Evolutionary conservation across 2,113 vertebrate genomes (phyloP), one percentile per base, ranked within the genome.

Genomic region (Ophiodon elongatus): DNA sequence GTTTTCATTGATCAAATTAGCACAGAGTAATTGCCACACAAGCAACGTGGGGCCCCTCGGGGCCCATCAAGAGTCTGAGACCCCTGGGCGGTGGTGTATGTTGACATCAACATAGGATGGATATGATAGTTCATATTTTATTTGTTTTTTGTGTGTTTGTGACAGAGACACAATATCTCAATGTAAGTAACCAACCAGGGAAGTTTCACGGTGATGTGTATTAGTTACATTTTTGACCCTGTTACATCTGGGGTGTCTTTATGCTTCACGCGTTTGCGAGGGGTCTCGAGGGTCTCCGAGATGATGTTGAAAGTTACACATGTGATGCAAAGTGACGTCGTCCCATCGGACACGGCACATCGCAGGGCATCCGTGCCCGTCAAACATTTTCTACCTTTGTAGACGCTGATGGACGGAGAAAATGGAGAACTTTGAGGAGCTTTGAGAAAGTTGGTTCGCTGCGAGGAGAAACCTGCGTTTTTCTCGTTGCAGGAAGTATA

Each of bases 1-100:
- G n/a, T 68, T 63, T 73, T 66, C 54, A 66, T 73, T 43, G 6
- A 54, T 80, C 27, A 56, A 54, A 65, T 65, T 43, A 73, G 35
- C 47, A 27, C 60, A 56, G 39, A 80, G 21, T 73, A 54, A 79
- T 71, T 63, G 69, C 21, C 2, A 54, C 43, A 52, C 2, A 29
- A 70, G 39, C 66, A 63, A 70, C 4, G 33, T 15, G 50, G 15
- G 29, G 14, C n/a, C 57, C 45, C 69, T 14, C 2, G 2, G n/a
- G 13, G 19, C 8, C 41, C 33, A 21, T 0, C 4, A 4, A 31
- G 56, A 63, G 6, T 10, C 17, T 0, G 17, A 7, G 67, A 50
- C 37, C 9, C 2, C 47, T 19, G 25, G 15, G 52, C 63, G 37
- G 23, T 4, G 41, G 7, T 27, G 4, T 56, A 35, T 41, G 2